Evolutionary conservation across 2,113 vertebrate species (phyloP), one percentile per base, ranked within the genome.

Genomic region (Macrotus californicus): DNA sequence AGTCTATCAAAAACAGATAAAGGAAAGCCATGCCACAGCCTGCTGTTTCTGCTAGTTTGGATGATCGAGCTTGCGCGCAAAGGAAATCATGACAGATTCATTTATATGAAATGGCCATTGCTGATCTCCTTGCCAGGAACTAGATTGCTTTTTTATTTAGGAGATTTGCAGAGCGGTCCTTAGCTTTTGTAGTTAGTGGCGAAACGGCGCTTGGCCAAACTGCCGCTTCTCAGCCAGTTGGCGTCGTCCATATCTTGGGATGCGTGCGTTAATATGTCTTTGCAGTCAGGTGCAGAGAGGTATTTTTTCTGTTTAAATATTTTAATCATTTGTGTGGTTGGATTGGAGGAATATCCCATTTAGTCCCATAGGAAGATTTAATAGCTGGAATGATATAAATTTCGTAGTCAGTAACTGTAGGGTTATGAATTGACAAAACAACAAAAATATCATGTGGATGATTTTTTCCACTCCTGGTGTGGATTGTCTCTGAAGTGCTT

Each of bases 61-160:
- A 96, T 97, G 75, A 96, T 95, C 76, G 83, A 54, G 34, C 96
- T 98, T 96, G 96, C 97, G 93, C 85, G 59, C 97, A 97, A 96
- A 97, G 97, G 96, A 97, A 97, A 97, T 97, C 94, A 94, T 94
- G 93, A 96, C 97, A 98, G 96, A 96, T 97, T 93, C 95, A 92
- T 96, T 98, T 96, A 95, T 95, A 80, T 93, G 83, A 97, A 97
- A 98, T 97, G 97, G 95, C 94, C 94, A 79, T 84, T 92, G 96
- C 94, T 97, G 95, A 94, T 97, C 98, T 98, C 96, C 95, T 96
- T 98, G 95, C 97, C 94, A 98, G 97, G 89, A 97, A 96, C 84
- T 69, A 97, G 97, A 97, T 97, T 97, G 97, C 94, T 97, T 97
- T 97, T 98, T 97, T 97, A 97, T 97, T 97, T 94, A 97, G 97